Evolutionary conservation across 2,797 vertebrate genomes (phyloP).

Genomic region (Cossypha polioptera): DNA sequence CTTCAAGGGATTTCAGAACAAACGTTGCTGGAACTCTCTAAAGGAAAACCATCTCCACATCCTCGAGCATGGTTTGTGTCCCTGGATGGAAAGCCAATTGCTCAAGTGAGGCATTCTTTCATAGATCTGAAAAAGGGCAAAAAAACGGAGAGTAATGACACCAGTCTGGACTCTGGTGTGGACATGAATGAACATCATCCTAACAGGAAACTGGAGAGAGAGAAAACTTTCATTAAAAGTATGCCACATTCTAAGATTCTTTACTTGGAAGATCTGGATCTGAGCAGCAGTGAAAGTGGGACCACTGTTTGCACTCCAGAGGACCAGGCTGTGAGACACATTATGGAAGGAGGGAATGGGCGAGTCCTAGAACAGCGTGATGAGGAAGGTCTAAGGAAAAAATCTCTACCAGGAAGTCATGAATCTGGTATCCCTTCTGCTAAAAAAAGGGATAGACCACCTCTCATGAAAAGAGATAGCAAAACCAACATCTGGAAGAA

Average conservation of each 20-base stretch:
- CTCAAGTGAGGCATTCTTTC: conserved; percentile 87
- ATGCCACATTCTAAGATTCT: conserved; percentile 79
- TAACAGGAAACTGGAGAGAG: conserved; percentile 84
- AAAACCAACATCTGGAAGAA: conserved; percentile 86
- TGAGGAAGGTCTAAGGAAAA: conserved; percentile 78
- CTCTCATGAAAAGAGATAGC: conserved; percentile 79
- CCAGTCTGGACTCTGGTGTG: conserved; percentile 90
- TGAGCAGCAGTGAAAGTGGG: conserved; percentile 93
- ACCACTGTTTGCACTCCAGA: conserved; percentile 90
- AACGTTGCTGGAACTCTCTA: conserved; percentile 86
- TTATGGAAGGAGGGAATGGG: conserved; percentile 84
- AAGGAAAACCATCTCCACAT: conserved; percentile 82
- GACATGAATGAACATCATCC: conserved; percentile 90
- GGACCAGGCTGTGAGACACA: conserved; percentile 85
- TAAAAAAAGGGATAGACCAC: conserved; percentile 65
- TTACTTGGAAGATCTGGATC: conserved; percentile 86
- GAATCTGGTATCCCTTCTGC: conserved; percentile 66
- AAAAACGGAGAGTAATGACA: conserved; percentile 86
- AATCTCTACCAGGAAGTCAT: conserved; percentile 39
- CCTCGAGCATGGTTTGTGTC: conserved; percentile 95
- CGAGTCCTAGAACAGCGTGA: conserved; percentile 63
- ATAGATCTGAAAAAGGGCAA: conserved; percentile 84
- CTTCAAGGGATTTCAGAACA: conserved; percentile 95
- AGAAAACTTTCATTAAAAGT: conserved; percentile 85
- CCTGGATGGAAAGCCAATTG: conserved; percentile 88